Evolutionary conservation across 2,888 invertebrate genomes (phyloP).

Genomic region (Pterobdella sp.): DNA sequence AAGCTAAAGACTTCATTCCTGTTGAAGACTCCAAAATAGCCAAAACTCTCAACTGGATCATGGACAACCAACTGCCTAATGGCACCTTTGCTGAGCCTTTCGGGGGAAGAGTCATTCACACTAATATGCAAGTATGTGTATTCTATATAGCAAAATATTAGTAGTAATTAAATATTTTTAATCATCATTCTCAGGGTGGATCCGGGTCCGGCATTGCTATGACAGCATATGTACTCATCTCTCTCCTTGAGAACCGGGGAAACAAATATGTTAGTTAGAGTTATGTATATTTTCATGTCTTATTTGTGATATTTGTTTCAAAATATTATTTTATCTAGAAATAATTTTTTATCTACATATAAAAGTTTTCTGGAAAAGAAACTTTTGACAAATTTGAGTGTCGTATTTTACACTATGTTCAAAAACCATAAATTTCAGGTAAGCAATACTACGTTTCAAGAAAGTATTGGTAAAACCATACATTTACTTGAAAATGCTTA

Average conservation of each 20-base stretch:
- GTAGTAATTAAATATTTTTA: too few species aligned
- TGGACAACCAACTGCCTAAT: slow-evolving; percentile 62
- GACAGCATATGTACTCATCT: slow-evolving; percentile 72
- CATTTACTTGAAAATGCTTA: slow-evolving; percentile 9
- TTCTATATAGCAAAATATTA: too few species aligned
- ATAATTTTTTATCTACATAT: too few species aligned
- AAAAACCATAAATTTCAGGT: too few species aligned
- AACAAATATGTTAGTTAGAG: slow-evolving; percentile 19
- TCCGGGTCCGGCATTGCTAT: slow-evolving; percentile 65
- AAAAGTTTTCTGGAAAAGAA: too few species aligned
- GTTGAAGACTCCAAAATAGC: slow-evolving; percentile 51
- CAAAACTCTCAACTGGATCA: slow-evolving; percentile 68
- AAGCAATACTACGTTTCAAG: background rate
- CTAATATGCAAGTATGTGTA: slow-evolving; percentile 65
- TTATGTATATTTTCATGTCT: background rate
- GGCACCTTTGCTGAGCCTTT: slow-evolving; percentile 67
- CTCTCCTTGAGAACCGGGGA: slow-evolving; percentile 60
- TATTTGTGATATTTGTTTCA: too few species aligned
- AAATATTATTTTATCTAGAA: too few species aligned
- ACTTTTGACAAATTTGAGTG: too few species aligned
- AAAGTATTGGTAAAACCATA: too few species aligned
- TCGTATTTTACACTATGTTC: too few species aligned
- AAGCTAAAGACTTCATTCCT: slow-evolving; percentile 28
- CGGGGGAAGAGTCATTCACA: slow-evolving; percentile 61
- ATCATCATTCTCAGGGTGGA: slow-evolving; percentile 54